A percentile compares a stretch with the other conserved stretches of the same genome.
These are phyloP conservation scores for Pholis gunnellus DNA, from an alignment of 2,113 vertebrate species.

Conservation along the genomic window DNA sequence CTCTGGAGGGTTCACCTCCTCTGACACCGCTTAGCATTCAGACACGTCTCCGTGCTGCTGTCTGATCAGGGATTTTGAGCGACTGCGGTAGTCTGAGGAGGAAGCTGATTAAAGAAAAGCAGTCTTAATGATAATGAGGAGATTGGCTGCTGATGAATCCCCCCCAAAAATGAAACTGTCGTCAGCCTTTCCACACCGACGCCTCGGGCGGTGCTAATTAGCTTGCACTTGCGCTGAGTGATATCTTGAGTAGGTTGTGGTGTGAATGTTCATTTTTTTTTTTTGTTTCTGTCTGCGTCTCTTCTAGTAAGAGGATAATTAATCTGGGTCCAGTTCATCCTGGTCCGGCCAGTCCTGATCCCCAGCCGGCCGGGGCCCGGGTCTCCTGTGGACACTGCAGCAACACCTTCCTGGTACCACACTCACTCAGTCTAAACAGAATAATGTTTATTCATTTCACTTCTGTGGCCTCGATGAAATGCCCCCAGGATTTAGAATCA, in stretches of 20 bases:
- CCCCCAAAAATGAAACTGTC: constrained; percentile 4
- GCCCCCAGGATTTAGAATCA: neutral
- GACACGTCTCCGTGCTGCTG: constrained; percentile 17
- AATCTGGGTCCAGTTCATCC: constrained; percentile 93
- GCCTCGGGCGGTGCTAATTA: neutral
- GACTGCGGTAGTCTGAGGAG: constrained; percentile 1
- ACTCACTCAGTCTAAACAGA: neutral
- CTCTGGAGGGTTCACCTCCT: constrained; percentile 16
- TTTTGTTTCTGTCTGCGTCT: constrained; percentile 25
- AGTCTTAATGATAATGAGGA: constrained; percentile 27
- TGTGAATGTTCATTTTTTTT: constrained; percentile 20
- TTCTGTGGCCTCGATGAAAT: neutral
- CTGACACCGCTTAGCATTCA: constrained; percentile 45
- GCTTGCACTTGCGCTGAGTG: neutral
- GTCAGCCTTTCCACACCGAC: neutral
- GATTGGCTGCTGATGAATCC: constrained; percentile 23
- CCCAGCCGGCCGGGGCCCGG: constrained; percentile 90
- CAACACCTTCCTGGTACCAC: constrained; percentile 89
- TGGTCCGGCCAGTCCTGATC: constrained; percentile 91
- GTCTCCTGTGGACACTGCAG: constrained; percentile 95
- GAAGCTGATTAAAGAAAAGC: constrained; percentile 22
- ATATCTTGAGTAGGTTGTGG: constrained; percentile 3
- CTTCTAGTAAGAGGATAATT: constrained; percentile 92
- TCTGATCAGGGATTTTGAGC: constrained; percentile 45
- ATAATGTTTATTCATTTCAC: neutral